Conservation (phyloP, 2,888 invertebrate genomes). For the Tetragonisca angustula region DNA sequence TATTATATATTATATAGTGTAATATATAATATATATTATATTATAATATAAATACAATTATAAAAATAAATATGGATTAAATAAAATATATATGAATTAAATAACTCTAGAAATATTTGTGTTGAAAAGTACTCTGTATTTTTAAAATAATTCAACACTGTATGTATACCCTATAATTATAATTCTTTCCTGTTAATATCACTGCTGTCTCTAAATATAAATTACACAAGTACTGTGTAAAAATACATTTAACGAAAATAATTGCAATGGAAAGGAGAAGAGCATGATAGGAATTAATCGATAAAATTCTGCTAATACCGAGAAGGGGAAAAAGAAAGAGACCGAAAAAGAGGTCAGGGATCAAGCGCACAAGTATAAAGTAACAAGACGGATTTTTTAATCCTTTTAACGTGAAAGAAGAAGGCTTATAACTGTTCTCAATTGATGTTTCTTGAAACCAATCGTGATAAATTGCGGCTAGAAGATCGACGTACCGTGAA, state of each 20-base stretch:
- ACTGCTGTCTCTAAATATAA: too few species aligned
- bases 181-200: neutral
- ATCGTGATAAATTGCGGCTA: slow-evolving; percentile 45
- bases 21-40: too few species aligned
- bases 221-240: neutral
- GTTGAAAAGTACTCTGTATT: neutral
- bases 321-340: neutral
- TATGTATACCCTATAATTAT: too few species aligned
- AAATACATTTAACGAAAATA: neutral
- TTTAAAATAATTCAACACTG: neutral
- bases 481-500: slow-evolving; percentile 45
- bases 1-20: too few species aligned
- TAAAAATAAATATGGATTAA: too few species aligned
- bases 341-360: neutral
- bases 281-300: neutral
- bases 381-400: slow-evolving; percentile 16
- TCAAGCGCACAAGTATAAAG: neutral
- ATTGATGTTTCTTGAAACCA: slow-evolving; percentile 35
- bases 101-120: neutral
- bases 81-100: neutral
- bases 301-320: slow-evolving; percentile 6
- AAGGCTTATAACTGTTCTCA: slow-evolving; percentile 14
- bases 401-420: slow-evolving; percentile 23
- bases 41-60: too few species aligned
- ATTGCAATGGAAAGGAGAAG: neutral